Base-by-base conservation (phyloP, 2,113 vertebrate species). In the Siniperca chuatsi region DNA sequence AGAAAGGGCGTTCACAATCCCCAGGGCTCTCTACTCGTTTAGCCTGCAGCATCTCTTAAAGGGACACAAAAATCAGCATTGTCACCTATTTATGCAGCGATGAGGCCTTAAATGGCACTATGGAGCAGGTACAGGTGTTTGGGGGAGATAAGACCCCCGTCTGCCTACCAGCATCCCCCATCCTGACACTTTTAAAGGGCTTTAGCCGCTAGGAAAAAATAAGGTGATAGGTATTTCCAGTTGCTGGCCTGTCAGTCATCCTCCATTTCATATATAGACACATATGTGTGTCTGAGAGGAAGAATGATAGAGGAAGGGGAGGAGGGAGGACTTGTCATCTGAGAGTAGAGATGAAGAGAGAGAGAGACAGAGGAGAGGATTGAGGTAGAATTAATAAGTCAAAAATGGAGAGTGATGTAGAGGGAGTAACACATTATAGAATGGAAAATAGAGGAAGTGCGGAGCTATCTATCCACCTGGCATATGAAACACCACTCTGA, bases 71-170 rank as follows among this genome's bases (percentile, higher is more conserved):
- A 78, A 78, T 88, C 86, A 40, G 75, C 86, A 93, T 94, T 96
- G 95, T 96, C 94, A 91, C 92, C 90, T 78, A 91, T 93, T 96
- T 95, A 92, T 95, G 91, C 87, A 86, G 91, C 76, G 0, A 61
- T 42, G 78, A 92, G 57, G 84, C 70, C 54, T 78, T 92, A 91
- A 94, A 94, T 74, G 61, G 75, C 79, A 88, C 95, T 85, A 75
- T 78, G 89, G 89, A 89, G 48, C 81, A 92, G 82, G 68, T 83
- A 92, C 94, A 94, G 87, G 91, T 95, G 93, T 83, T 89, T 73
- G 78, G 33, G 20, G 50, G 68, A 82, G 85, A 93, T 95, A 92
- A 96, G 90, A 90, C 76, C 91, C 73, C 82, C 81, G 6, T 62
- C 85, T 65, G 52, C 65, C 79, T 12, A 50, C 65, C 37, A 29